Base-by-base conservation (phyloP, 2,888 invertebrate species). In the Torymus auratus region DNA sequence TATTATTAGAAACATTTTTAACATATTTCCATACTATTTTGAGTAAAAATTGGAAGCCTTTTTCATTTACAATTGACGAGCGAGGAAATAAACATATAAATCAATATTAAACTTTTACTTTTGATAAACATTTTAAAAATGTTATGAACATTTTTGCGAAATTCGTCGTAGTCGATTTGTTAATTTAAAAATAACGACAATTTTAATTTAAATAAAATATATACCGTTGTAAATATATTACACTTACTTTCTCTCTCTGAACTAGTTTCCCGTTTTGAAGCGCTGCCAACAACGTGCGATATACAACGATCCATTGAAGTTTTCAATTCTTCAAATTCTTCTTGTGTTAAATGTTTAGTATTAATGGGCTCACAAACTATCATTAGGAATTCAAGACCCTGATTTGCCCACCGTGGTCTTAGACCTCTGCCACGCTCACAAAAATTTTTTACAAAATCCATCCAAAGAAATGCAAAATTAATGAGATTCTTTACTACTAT, bases 301-400 rank as follows among this genome's bases (percentile, higher is more conserved):
- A 97, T 95, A 87, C 97, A 97, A n/a, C 94, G 93, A 91, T 96
- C 96, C 94, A 97, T 96, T 83, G 93, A 93, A 60, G 92, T 92
- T 88, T 97, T 97, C 81, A 97, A 90, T 84, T 94, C 92, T 91
- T 96, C 95, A 89, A 97, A 98, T 86, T 97, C 95, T 28, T 93
- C 92, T 61, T 97, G 96, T 20, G 94, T 93, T 64, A 98, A 92
- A 88, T 95, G 94, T 84, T 94, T 94, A 0, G 97, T 96, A 86
- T 96, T 95, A 84, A 95, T 93, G 0, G 97, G 96, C 87, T 97
- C 96, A 87, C 96, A 97, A 0, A 96, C 96, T 61, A 95, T 92
- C 90, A 96, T 94, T 1, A 98, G 92, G 90, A 97, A 98, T 87
- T 98, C 97, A 73, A 98, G 89, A 0, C 98, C 97, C 88, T 96